Conservation (phyloP, 35 echinoderm and acorn worm species). For the Stichopus chloronotus region DNA sequence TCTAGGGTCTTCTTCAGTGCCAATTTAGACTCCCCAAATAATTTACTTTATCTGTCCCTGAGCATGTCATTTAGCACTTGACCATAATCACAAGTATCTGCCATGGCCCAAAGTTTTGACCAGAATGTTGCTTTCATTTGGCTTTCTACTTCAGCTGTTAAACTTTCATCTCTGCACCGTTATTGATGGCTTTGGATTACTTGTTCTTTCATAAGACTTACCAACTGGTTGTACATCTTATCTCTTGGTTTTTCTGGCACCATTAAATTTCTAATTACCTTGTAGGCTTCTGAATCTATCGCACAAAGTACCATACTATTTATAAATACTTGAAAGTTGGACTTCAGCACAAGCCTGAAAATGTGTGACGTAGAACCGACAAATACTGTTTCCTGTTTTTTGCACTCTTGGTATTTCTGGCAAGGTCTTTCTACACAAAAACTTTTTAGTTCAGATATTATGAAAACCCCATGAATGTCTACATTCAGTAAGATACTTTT, state of each 20-base stretch:
- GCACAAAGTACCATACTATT: conserved; percentile 35
- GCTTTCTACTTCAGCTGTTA: conserved; percentile 33
- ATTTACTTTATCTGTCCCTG: conserved; percentile 51
- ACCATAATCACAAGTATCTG: conserved; percentile 72
- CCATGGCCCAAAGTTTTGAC: conserved; percentile 49
- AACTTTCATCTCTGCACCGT: conserved; percentile 54
- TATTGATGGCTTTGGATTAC: conserved; percentile 31
- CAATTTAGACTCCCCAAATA: conserved; percentile 39
- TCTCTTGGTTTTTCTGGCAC: background rate
- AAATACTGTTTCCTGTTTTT: too few relatives aligned
- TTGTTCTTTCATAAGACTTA: conserved; percentile 44
- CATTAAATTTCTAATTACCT: background rate
- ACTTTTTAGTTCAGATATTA: too few relatives aligned
- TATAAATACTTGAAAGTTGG: background rate
- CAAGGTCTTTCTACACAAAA: too few relatives aligned
- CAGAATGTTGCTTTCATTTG: conserved; percentile 46
- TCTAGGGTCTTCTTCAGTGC: conserved; percentile 54
- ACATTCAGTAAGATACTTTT: too few relatives aligned
- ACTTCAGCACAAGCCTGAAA: too few relatives aligned
- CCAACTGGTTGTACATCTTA: conserved; percentile 46
- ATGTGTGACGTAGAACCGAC: too few relatives aligned
- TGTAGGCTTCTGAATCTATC: conserved; percentile 11
- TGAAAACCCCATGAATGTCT: too few relatives aligned
- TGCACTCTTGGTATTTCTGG: too few relatives aligned
- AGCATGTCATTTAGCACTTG: conserved; percentile 46